These are phyloP conservation scores for Parascotia fuliginaria DNA, from an alignment of 2,888 invertebrate genomes.

Conservation along the genomic window DNA sequence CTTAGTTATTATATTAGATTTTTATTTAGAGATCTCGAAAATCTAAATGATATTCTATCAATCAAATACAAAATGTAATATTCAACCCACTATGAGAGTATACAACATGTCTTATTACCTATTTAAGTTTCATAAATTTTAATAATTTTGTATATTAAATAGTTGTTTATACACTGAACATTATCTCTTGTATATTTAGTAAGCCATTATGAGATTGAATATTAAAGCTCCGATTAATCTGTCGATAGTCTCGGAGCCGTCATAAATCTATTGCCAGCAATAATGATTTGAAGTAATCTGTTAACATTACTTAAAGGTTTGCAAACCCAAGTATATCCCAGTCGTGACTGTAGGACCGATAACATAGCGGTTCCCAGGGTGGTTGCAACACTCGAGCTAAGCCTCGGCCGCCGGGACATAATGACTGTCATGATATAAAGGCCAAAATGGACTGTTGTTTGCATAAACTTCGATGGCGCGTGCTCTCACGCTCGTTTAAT, in stretches of 20 bases:
- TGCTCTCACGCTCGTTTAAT: constrained; percentile 71
- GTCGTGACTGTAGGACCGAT: constrained; percentile 72
- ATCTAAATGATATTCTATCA: no score
- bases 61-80: neutral
- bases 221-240: constrained; percentile 45
- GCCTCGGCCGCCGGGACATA: constrained; percentile 55
- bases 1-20: no score
- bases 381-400: constrained; percentile 63
- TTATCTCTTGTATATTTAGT: constrained; percentile 5
- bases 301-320: constrained; percentile 62
- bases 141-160: neutral
- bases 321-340: constrained; percentile 52
- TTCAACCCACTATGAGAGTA: neutral
- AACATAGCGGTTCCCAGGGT: constrained; percentile 63
- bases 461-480: constrained; percentile 62
- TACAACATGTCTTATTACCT: neutral
- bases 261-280: constrained; percentile 67
- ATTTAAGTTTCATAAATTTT: no score
- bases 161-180: neutral
- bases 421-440: constrained; percentile 68
- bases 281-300: constrained; percentile 66
- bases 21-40: no score
- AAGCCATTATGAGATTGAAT: constrained; percentile 6
- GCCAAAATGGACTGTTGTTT: constrained; percentile 70
- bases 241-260: constrained; percentile 47